Base-by-base conservation (phyloP, 2,888 invertebrate genomes). In the Machimus rusticus region DNA sequence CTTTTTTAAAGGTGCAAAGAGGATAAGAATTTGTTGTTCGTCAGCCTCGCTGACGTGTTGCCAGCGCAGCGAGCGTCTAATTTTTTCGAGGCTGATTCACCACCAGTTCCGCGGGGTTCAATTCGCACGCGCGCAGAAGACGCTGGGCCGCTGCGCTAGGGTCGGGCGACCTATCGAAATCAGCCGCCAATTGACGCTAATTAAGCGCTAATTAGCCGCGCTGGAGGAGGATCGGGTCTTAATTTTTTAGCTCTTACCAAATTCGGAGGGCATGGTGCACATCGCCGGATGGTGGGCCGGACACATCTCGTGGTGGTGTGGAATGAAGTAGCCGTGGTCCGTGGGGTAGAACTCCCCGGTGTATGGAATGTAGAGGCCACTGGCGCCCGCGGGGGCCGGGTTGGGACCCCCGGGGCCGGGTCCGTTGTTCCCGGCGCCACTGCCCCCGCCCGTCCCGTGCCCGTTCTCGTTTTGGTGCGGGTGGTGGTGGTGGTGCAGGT, bases 211-310 rank as follows among this genome's bases (percentile, higher is more conserved):
- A 82, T 82, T 82, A 82, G 37, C 39, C 66, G 12, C 9, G n/a
- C 16, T 82, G 23, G n/a, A 57, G 6, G 46, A 28, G 77, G 28
- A 79, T 46, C 46, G 46, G n/a, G 31, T 19, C 79, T 23, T 28
- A 46, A 51, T 28, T 51, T 28, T 51, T 5, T 51, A 16, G 16
- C 14, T 51, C 95, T 94, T 93, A 96, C 96, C 96, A 93, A 95
- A 96, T 92, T 96, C 96, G 90, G 95, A 94, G 91, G 96, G 96
- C 92, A 96, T 94, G 89, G 95, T 94, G 93, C 96, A 96, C 94
- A 96, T 94, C 93, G 95, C 92, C 94, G 95, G 94, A 91, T 95
- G 95, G 92, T 94, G 94, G 89, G 95, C 95, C 89, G 95, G 94
- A 91, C 95, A 95, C 88, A 93, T 91, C 86, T 92, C 93, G 87